These are phyloP conservation scores for Peromyscus leucopus DNA, from an alignment of 2,113 vertebrate species.

Conservation along the genomic window DNA sequence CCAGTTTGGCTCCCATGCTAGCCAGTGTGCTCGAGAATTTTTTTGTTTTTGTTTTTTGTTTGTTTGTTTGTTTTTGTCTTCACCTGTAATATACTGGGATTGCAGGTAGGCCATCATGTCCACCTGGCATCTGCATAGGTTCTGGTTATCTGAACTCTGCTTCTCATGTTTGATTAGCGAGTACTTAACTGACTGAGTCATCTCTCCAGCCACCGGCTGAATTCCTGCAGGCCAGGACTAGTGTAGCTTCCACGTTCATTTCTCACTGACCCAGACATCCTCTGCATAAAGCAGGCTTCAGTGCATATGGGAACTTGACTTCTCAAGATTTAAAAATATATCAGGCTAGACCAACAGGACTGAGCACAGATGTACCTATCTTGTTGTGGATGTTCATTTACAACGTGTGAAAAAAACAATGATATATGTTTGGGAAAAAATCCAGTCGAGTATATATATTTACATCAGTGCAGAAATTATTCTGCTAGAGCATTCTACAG, in stretches of 20 bases:
- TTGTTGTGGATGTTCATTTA: not conserved
- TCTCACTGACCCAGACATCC: not conserved
- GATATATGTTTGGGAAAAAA: not conserved
- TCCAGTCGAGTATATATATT: not conserved
- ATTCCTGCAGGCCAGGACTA: not conserved
- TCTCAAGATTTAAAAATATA: not conserved
- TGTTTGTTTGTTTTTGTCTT: not conserved
- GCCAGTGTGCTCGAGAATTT: not conserved
- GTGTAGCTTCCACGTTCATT: not conserved
- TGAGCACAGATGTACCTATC: not conserved
- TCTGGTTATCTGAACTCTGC: not conserved
- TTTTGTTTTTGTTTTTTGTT: too few species aligned
- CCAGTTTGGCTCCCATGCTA: not conserved
- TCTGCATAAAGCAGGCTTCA: not conserved
- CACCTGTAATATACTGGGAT: not conserved
- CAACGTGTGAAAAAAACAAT: not conserved
- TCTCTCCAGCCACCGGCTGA: not conserved
- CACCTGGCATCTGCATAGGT: not conserved
- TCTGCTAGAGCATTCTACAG: not conserved
- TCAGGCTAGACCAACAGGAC: not conserved
- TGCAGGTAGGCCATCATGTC: not conserved
- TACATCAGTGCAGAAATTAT: not conserved
- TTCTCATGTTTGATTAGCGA: not conserved
- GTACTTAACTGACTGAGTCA: not conserved
- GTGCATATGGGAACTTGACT: not conserved